These are phyloP conservation scores for Aphelenchoides fujianensis DNA, from an alignment of 1,140 invertebrate genomes.

Conservation along the genomic window DNA sequence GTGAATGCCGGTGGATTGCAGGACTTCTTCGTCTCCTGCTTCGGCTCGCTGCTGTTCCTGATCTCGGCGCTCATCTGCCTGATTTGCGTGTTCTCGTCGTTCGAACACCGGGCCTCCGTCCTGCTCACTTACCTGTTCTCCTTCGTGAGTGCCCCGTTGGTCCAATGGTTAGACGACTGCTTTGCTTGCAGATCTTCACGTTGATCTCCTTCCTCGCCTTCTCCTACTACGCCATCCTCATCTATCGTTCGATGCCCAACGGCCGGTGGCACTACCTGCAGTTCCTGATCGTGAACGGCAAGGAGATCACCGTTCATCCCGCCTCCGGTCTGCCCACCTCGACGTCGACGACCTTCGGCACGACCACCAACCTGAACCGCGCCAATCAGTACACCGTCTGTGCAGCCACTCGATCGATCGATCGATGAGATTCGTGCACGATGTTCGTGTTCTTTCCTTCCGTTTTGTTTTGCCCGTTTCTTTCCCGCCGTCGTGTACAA, in stretches of 20 bases:
- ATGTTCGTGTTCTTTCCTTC: no score
- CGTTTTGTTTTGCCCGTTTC: neutral
- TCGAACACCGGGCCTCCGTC: constrained; percentile 14
- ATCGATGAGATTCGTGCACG: no score
- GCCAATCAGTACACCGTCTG: neutral
- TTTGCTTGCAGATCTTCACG: constrained; percentile 18
- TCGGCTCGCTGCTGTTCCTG: neutral
- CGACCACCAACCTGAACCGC: neutral
- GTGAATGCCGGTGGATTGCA: neutral
- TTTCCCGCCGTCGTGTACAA: neutral
- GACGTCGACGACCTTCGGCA: constrained; percentile 24
- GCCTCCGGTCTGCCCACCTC: constrained; percentile 78
- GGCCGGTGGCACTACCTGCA: neutral
- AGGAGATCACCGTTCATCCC: constrained; percentile 67
- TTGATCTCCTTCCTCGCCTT: constrained; percentile 6
- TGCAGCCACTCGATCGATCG: no score
- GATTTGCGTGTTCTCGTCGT: constrained; percentile 3
- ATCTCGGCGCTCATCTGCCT: constrained; percentile 5
- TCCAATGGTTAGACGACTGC: neutral
- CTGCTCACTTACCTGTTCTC: constrained; percentile 14
- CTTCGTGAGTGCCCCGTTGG: neutral
- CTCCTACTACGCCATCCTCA: constrained; percentile 15
- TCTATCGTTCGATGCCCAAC: constrained; percentile 16
- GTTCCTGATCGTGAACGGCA: constrained; percentile 8
- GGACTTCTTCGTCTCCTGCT: constrained; percentile 16